These are phyloP conservation scores for Dreissena polymorpha DNA, from an alignment of 1,140 invertebrate genomes.

Conservation along the genomic window DNA sequence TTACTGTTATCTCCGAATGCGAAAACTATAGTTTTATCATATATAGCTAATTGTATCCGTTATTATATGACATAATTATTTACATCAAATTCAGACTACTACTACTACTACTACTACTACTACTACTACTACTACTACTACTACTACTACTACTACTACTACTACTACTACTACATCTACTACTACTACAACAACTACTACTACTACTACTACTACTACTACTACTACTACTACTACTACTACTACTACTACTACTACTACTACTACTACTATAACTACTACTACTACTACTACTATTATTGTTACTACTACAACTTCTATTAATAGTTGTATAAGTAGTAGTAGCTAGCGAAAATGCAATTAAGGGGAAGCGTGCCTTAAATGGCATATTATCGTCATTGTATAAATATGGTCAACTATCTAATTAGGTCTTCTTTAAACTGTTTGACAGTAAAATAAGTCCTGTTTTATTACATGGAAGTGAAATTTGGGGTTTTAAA, in stretches of 20 bases:
- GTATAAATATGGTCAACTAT: too few species aligned
- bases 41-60: too few species aligned
- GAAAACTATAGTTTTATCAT: too few species aligned
- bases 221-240: constrained; percentile 8
- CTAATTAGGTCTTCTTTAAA: too few species aligned
- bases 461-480: too few species aligned
- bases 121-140: neutral
- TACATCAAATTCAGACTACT: neutral
- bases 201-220: neutral
- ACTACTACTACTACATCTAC: neutral
- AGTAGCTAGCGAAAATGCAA: too few species aligned
- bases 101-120: neutral
- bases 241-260: constrained; percentile 8
- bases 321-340: neutral
- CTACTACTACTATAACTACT: neutral
- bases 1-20: too few species aligned
- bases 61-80: too few species aligned
- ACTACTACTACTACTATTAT: constrained; percentile 9
- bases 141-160: neutral
- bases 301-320: neutral
- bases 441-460: too few species aligned
- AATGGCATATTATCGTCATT: too few species aligned
- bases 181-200: neutral
- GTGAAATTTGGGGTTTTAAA: too few species aligned
- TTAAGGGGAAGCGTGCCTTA: too few species aligned